phyloP scores from a whole-genome alignment of 2,113 vertebrate genomes.

The Suricata suricatta region DNA sequence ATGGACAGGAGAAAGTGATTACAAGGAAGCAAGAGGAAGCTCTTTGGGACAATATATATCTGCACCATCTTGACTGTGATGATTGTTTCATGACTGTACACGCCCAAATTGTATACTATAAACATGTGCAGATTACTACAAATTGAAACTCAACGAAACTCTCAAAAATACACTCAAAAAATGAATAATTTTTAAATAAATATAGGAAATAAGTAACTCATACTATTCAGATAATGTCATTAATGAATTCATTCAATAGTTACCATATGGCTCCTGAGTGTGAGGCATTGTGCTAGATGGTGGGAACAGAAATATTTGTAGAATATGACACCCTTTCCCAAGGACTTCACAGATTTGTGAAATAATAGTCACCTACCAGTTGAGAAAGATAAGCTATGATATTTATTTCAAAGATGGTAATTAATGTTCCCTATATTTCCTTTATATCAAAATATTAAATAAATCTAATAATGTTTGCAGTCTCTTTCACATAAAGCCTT shows the following conservation, averaged over 20 bases:
- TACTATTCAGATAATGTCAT: not conserved
- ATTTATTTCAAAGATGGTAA: not conserved
- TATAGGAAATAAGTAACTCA: not conserved
- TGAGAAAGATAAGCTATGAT: not conserved
- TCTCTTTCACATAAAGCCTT: not conserved
- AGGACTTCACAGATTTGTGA: not conserved
- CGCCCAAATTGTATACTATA: not conserved
- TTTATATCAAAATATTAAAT: conserved; percentile 1
- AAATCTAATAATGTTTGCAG: not conserved
- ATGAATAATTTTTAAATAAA: not conserved
- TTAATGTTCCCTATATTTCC: not conserved
- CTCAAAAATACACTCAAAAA: not conserved
- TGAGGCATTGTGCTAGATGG: not conserved
- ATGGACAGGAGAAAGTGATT: not conserved
- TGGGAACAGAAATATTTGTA: not conserved
- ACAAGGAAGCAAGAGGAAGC: not conserved
- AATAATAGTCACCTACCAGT: not conserved
- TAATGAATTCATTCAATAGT: not conserved
- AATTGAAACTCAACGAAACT: not conserved
- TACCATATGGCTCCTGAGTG: not conserved
- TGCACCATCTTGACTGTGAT: not conserved
- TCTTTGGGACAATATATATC: not conserved
- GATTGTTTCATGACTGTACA: not conserved
- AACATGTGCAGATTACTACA: not conserved
- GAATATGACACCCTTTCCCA: not conserved